phyloP scores from a whole-genome alignment of 2,797 vertebrate genomes.

The Sciurus carolinensis region DNA sequence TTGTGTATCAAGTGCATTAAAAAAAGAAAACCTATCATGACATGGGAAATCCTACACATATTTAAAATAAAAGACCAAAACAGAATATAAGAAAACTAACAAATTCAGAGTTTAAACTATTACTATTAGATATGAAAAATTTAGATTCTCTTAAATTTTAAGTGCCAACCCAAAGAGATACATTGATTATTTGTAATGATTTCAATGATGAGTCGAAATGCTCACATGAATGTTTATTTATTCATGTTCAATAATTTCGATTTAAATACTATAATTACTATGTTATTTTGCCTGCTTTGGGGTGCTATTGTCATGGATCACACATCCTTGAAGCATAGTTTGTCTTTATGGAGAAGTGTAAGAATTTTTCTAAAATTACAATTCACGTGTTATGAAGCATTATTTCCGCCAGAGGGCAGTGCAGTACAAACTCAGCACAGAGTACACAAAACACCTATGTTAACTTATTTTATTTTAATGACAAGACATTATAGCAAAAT shows the following conservation, averaged over 20 bases:
- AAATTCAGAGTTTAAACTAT: background rate
- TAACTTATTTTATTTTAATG: slow-evolving; percentile 14
- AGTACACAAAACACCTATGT: background rate
- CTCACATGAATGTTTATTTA: background rate
- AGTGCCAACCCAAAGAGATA: background rate
- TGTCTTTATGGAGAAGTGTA: background rate
- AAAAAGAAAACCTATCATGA: background rate
- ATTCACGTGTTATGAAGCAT: background rate
- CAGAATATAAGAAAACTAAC: background rate
- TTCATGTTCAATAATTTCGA: background rate
- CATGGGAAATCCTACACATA: background rate
- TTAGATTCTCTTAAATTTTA: slow-evolving; percentile 12
- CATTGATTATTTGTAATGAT: background rate
- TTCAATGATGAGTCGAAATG: slow-evolving; percentile 20
- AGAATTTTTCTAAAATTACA: slow-evolving; percentile 44
- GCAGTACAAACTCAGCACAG: slow-evolving; percentile 79
- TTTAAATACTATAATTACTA: background rate
- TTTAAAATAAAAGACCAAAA: background rate
- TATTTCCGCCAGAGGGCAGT: slow-evolving; percentile 86
- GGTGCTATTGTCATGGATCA: background rate
- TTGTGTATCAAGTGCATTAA: background rate
- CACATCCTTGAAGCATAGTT: background rate
- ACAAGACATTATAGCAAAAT: background rate
- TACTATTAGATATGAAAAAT: background rate
- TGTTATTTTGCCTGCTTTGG: background rate